Evolutionary conservation across 2,113 vertebrate genomes (phyloP).

Genomic region (Calidris pugnax): DNA sequence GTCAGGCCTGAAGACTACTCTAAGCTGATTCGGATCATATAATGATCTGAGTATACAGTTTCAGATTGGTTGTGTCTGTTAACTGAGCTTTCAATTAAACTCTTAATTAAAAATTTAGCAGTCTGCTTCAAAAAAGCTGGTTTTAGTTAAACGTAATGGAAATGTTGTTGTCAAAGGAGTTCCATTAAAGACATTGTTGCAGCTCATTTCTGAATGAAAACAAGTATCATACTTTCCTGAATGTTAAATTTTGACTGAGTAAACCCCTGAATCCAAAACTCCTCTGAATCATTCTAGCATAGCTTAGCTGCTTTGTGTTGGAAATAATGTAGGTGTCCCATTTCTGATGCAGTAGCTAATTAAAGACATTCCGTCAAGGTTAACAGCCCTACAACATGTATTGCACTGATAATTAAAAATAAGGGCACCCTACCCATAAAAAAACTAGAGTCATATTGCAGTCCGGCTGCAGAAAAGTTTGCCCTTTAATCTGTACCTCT

Average conservation of each 20-base stretch:
- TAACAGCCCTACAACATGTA: not conserved
- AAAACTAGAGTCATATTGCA: not conserved
- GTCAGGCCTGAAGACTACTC: not conserved
- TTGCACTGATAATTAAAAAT: conserved; percentile 35
- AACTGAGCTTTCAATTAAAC: not conserved
- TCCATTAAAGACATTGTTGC: not conserved
- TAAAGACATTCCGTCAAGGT: not conserved
- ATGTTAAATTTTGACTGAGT: not conserved
- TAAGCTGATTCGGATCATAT: not conserved
- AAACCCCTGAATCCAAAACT: not conserved
- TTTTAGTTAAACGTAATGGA: not conserved
- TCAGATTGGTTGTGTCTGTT: not conserved
- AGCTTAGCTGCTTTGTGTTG: not conserved
- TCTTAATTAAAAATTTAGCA: not conserved
- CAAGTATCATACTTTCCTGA: not conserved
- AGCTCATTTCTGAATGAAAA: not conserved
- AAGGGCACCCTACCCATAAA: not conserved
- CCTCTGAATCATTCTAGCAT: not conserved
- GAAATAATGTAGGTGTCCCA: not conserved
- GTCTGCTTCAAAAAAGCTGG: not conserved
- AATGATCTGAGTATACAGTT: not conserved
- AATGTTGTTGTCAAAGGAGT: not conserved
- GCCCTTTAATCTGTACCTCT: not conserved
- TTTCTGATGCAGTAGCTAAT: not conserved
- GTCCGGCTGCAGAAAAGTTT: not conserved